Evolutionary conservation across 2,797 vertebrate species (phyloP).

Genomic region (Bradypodion pumilum): DNA sequence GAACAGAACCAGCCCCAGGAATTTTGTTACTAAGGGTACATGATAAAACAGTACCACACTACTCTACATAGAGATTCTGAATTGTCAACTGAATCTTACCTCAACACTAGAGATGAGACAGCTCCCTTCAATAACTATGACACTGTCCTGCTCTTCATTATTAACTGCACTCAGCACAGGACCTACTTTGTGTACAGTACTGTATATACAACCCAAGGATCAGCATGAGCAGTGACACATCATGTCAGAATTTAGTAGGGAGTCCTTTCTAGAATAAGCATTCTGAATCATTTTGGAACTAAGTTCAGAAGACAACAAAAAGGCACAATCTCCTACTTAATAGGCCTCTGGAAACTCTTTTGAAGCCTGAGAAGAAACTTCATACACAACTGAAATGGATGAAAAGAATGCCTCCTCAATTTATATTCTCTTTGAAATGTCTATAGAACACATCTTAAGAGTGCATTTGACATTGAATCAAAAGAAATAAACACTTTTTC

Average conservation of each 20-base stretch:
- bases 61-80: neutral
- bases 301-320: slow-evolving; percentile 15
- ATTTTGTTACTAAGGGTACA: neutral
- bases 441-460: slow-evolving; percentile 57
- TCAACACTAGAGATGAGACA: neutral
- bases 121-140: neutral
- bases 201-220: neutral
- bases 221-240: neutral
- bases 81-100: neutral
- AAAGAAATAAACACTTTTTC: slow-evolving; percentile 57
- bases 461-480: slow-evolving; percentile 58
- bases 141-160: neutral
- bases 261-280: neutral
- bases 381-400: slow-evolving; percentile 32
- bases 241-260: neutral
- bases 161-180: neutral
- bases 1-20: neutral
- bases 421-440: slow-evolving; percentile 63
- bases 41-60: neutral
- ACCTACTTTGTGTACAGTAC: fast-evolving
- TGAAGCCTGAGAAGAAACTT: slow-evolving; percentile 37
- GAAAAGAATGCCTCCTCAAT: slow-evolving; percentile 49
- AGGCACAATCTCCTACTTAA: slow-evolving; percentile 30
- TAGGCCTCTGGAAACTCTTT: slow-evolving; percentile 42
- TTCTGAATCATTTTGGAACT: neutral